A percentile compares a stretch with the other conserved stretches of the same genome.
phyloP scores from a whole-genome alignment of 1,140 invertebrate species.

The Leptinotarsa texana region DNA sequence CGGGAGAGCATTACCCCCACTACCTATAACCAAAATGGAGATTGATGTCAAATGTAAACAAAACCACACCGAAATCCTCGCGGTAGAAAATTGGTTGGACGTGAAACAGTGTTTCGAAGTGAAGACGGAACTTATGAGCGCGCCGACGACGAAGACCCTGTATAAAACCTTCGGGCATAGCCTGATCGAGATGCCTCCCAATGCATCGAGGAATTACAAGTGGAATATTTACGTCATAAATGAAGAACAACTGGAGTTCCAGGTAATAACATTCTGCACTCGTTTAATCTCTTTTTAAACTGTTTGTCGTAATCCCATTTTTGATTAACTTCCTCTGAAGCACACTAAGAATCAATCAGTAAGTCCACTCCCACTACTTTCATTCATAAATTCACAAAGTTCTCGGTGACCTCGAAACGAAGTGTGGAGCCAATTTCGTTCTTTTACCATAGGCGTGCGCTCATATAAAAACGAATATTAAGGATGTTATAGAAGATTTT shows the following conservation, averaged over 20 bases:
- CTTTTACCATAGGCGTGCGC: too few relatives aligned
- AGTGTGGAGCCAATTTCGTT: too few relatives aligned
- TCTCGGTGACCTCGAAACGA: too few relatives aligned
- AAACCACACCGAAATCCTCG: slow-evolving; percentile 31
- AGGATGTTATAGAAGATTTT: too few relatives aligned
- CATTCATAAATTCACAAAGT: too few relatives aligned
- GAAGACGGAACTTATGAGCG: slow-evolving; percentile 33
- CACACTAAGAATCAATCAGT: too few relatives aligned
- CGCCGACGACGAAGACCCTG: slow-evolving; percentile 31
- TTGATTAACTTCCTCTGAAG: too few relatives aligned
- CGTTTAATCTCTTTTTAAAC: too few relatives aligned
- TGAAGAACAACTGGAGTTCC: slow-evolving; percentile 39
- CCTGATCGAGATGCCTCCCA: slow-evolving; percentile 35
- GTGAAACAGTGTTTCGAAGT: slow-evolving; percentile 41
- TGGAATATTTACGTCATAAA: slow-evolving; percentile 45
- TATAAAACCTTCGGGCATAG: slow-evolving; percentile 39
- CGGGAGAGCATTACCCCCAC: slow-evolving; percentile 33
- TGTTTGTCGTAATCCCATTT: too few relatives aligned
- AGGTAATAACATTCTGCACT: slow-evolving; percentile 22
- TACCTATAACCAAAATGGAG: slow-evolving; percentile 30
- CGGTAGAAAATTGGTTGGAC: slow-evolving; percentile 41
- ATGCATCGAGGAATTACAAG: slow-evolving; percentile 34
- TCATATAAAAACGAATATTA: too few relatives aligned
- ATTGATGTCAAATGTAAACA: slow-evolving; percentile 41
- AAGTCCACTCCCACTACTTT: too few relatives aligned